Conservation (phyloP, 2,888 invertebrate genomes). For the Noctua pronuba region DNA sequence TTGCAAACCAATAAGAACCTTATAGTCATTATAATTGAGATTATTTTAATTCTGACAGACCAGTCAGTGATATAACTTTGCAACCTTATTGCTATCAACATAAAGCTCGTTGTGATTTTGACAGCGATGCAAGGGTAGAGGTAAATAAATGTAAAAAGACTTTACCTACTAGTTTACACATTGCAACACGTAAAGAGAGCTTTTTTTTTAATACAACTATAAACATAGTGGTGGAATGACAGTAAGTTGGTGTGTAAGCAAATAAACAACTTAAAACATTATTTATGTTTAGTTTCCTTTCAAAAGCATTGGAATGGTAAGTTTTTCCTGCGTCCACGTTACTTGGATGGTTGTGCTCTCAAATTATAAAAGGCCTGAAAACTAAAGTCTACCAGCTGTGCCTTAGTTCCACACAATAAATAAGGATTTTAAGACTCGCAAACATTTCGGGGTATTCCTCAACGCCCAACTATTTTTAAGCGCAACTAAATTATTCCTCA, state of each 20-base stretch:
- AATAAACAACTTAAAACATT: background rate
- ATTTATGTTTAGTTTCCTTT: background rate
- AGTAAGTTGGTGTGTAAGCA: background rate
- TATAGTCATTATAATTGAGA: too few species aligned
- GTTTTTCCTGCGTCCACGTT: background rate
- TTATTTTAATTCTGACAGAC: background rate
- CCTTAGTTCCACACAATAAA: too few species aligned
- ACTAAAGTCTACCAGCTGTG: too few species aligned
- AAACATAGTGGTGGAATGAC: background rate
- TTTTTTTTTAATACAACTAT: constrained; percentile 1
- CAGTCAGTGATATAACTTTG: background rate
- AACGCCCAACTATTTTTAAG: too few species aligned
- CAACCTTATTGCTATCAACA: background rate
- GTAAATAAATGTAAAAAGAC: background rate
- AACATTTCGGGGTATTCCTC: too few species aligned
- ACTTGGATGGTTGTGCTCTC: background rate
- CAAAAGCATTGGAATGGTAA: background rate
- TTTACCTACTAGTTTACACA: background rate
- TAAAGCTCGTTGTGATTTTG: background rate
- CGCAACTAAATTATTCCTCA: too few species aligned
- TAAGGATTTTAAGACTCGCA: too few species aligned
- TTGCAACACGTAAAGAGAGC: background rate
- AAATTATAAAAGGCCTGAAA: background rate
- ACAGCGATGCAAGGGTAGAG: background rate
- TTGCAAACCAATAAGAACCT: background rate